These are phyloP conservation scores for Astreopora myriophthalma DNA, from an alignment of 64 coral and sea anemone species.

Conservation along the genomic window DNA sequence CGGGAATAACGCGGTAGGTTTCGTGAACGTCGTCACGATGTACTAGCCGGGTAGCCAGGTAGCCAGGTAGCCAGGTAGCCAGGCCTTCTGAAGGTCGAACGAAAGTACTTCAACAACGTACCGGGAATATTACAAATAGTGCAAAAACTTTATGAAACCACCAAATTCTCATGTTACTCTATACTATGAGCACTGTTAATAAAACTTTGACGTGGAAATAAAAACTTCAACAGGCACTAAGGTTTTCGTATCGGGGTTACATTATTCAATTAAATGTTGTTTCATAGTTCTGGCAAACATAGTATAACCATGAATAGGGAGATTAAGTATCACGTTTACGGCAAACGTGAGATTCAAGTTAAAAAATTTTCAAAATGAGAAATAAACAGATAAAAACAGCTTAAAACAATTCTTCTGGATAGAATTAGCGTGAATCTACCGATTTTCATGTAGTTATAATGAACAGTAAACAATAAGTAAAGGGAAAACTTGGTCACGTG, in stretches of 20 bases:
- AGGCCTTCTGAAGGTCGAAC: not conserved
- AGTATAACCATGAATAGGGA: not conserved
- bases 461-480: no score
- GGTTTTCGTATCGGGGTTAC: not conserved
- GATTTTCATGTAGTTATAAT: not conserved
- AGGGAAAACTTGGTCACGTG: no score
- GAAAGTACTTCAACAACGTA: not conserved
- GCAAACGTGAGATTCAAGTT: not conserved
- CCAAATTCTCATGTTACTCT: not conserved
- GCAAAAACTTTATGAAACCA: not conserved
- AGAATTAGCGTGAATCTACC: not conserved
- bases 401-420: not conserved
- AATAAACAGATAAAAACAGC: not conserved
- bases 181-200: not conserved
- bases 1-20: not conserved
- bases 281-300: not conserved
- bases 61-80: not conserved
- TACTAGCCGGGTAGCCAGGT: not conserved
- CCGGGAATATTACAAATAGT: not conserved
- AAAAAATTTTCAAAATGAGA: not conserved
- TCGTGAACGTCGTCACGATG: not conserved
- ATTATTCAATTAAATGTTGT: not conserved
- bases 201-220: not conserved
- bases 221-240: not conserved
- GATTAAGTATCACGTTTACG: not conserved